These are phyloP conservation scores for Allacma fusca DNA, from an alignment of 2,888 invertebrate species.

Conservation along the genomic window DNA sequence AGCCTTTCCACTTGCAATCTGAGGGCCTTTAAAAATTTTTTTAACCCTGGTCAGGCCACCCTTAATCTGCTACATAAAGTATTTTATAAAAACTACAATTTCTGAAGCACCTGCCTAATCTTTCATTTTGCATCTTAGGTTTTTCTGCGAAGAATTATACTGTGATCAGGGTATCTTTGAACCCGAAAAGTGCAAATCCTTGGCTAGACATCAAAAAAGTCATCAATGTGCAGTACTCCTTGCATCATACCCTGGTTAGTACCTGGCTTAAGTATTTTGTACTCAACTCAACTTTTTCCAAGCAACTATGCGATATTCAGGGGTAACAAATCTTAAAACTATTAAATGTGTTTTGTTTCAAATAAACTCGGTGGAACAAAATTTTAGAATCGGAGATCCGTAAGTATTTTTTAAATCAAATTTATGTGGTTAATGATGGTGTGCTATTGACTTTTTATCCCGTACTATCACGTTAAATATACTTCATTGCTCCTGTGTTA, in stretches of 20 bases:
- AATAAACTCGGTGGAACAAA: conserved; percentile 5
- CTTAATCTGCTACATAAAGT: no score
- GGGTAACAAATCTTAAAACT: no score
- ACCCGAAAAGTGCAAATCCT: conserved; percentile 68
- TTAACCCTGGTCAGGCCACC: no score
- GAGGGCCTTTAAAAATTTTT: no score
- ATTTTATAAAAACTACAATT: no score
- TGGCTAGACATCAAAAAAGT: conserved; percentile 17
- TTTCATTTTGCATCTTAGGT: background rate
- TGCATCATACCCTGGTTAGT: conserved; percentile 65
- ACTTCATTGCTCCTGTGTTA: no score
- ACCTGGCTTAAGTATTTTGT: no score
- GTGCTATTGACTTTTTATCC: background rate
- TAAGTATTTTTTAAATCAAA: conserved; percentile 30
- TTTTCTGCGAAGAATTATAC: conserved; percentile 65
- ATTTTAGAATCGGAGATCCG: conserved; percentile 33
- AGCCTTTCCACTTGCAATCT: no score
- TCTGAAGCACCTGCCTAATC: no score
- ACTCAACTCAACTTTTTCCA: no score
- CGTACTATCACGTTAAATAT: no score
- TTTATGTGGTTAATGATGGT: background rate
- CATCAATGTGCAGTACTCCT: conserved; percentile 65
- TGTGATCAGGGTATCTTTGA: conserved; percentile 70
- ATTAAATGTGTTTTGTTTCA: conserved; percentile 2
- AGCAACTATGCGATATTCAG: no score